These are phyloP conservation scores for Aratinga solstitialis DNA, from an alignment of 2,797 vertebrate genomes.

Conservation along the genomic window DNA sequence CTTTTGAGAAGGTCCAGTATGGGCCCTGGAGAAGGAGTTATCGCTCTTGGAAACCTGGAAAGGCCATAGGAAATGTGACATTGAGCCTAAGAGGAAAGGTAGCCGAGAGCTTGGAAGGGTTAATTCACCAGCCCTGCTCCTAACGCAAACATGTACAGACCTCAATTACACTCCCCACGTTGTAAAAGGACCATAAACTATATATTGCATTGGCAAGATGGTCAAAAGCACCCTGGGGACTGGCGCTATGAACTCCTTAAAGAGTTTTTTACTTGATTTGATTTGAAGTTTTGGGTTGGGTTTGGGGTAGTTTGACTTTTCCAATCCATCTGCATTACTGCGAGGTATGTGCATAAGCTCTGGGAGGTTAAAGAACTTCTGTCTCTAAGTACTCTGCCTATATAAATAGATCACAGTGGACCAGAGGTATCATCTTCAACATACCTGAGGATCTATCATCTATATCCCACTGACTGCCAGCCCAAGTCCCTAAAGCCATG, in stretches of 20 bases:
- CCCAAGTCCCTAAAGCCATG: neutral
- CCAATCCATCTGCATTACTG: neutral
- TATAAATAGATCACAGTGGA: neutral
- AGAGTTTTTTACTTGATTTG: neutral
- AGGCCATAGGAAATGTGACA: neutral
- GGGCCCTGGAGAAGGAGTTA: neutral
- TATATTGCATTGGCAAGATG: conserved; percentile 39
- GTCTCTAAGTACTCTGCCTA: neutral
- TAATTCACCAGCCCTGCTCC: neutral
- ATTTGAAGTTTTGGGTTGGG: neutral
- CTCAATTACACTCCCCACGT: neutral
- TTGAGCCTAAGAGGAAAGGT: neutral
- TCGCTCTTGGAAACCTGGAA: neutral
- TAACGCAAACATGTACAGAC: neutral
- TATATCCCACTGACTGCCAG: neutral
- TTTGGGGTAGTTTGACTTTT: neutral
- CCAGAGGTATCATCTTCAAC: neutral
- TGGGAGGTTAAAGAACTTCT: neutral
- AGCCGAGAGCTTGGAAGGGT: neutral
- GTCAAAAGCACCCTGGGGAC: conserved; percentile 21
- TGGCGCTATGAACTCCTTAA: neutral
- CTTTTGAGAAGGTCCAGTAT: neutral
- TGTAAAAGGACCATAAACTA: conserved; percentile 38
- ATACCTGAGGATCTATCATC: neutral
- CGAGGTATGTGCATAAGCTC: neutral